Evolutionary conservation across 2,113 vertebrate genomes (phyloP).

Genomic region (Caretta caretta): DNA sequence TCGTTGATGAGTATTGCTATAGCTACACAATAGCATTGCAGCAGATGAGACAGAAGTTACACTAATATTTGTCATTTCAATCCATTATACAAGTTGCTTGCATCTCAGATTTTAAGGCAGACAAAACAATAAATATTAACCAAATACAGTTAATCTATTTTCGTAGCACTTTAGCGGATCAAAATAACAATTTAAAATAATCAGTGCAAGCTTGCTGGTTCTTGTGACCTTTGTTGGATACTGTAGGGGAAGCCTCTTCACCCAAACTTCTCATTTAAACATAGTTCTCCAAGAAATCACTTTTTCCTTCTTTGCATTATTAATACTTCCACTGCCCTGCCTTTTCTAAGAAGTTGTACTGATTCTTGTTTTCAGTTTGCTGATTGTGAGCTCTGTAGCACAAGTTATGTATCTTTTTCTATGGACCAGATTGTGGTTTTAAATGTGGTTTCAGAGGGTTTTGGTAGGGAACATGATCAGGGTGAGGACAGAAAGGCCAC

Average conservation of each 20-base stretch:
- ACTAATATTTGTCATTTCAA: not conserved
- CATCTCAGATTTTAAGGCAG: slow-evolving; percentile 2
- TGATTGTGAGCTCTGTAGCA: not conserved
- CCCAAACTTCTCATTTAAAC: not conserved
- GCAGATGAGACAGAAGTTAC: not conserved
- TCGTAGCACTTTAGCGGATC: not conserved
- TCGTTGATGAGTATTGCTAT: not conserved
- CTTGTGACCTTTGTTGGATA: not conserved
- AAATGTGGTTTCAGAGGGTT: not conserved
- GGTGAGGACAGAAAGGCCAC: not conserved
- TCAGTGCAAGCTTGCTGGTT: not conserved
- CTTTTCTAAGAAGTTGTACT: not conserved
- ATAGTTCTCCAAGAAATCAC: not conserved
- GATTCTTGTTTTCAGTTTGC: not conserved
- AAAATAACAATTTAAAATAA: not conserved
- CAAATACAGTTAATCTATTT: slow-evolving; percentile 12
- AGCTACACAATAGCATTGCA: not conserved
- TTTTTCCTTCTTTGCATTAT: not conserved
- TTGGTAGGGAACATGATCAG: not conserved
- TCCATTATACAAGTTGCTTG: not conserved
- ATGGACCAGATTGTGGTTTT: not conserved
- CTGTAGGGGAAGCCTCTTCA: not conserved
- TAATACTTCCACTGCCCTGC: not conserved
- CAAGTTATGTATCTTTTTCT: not conserved
- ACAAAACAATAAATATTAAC: slow-evolving; percentile 9